Evolutionary conservation across 2,888 invertebrate species (phyloP).

Genomic region (Aleiodes testaceus): DNA sequence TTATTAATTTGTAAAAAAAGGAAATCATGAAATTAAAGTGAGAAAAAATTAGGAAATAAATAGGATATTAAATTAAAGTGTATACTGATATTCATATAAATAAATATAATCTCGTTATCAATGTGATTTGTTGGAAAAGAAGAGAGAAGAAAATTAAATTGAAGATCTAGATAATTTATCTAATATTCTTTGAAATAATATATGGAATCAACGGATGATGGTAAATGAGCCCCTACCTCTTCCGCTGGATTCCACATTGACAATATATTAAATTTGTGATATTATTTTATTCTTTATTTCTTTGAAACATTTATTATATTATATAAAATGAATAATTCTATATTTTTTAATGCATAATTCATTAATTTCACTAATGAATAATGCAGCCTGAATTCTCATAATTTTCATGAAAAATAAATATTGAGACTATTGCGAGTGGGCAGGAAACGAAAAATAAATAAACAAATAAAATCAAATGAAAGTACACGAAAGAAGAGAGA

Average conservation of each 20-base stretch:
- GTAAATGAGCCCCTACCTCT: slow-evolving; percentile 58
- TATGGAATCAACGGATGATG: slow-evolving; percentile 52
- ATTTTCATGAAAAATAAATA: no score
- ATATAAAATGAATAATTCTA: no score
- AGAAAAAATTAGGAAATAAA: background rate
- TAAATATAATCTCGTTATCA: slow-evolving; percentile 21
- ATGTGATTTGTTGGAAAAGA: background rate
- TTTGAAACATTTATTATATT: background rate
- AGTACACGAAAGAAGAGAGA: background rate
- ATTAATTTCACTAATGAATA: no score
- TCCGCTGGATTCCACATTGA: slow-evolving; percentile 46
- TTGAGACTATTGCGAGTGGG: no score
- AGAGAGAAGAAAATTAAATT: no score
- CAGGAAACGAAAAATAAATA: background rate
- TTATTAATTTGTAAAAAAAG: slow-evolving; percentile 21
- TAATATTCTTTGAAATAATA: slow-evolving; percentile 11
- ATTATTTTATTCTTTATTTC: no score
- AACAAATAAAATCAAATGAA: background rate
- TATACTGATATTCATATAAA: slow-evolving; percentile 1
- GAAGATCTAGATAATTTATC: background rate
- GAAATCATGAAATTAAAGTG: background rate
- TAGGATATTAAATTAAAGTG: background rate
- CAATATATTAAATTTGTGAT: slow-evolving; percentile 33
- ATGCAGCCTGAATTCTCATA: no score
- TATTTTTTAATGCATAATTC: no score